phyloP scores from a whole-genome alignment of 2,797 vertebrate species.

The Bradypodion pumilum region DNA sequence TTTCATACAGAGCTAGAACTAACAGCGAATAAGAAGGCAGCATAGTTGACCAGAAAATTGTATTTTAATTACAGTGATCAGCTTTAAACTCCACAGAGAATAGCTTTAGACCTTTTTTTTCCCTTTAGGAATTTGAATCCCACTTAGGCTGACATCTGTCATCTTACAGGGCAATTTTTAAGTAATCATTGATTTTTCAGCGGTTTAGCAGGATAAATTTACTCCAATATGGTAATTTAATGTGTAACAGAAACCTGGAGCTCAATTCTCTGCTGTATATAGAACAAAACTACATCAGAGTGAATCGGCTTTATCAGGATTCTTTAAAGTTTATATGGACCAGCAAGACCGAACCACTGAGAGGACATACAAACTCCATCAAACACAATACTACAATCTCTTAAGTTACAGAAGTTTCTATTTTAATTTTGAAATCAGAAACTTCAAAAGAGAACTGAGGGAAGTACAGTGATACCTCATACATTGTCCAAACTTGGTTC shows the following conservation, averaged over 20 bases:
- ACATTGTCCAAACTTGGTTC: too few species aligned
- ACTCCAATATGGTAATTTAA: not conserved
- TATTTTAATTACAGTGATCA: conserved; percentile 34
- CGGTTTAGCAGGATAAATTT: conserved; percentile 1
- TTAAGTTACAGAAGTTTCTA: not conserved
- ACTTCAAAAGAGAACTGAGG: too few species aligned
- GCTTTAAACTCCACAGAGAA: not conserved
- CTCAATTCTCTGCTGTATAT: not conserved
- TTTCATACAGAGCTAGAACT: not conserved
- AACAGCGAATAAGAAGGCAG: not conserved
- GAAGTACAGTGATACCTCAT: too few species aligned
- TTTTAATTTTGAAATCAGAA: not conserved
- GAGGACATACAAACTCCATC: not conserved
- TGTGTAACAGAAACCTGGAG: not conserved
- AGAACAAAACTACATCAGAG: not conserved
- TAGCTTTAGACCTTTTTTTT: not conserved
- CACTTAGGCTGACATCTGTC: conserved; percentile 26
- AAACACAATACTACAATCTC: not conserved
- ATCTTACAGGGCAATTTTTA: conserved; percentile 5
- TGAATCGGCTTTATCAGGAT: not conserved
- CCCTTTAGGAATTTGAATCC: not conserved
- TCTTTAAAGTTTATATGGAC: not conserved
- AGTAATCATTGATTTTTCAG: conserved; percentile 24
- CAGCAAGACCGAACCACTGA: not conserved
- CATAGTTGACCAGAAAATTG: not conserved